Base-by-base conservation (phyloP, 1,140 invertebrate genomes). In the Helicoverpa armigera region DNA sequence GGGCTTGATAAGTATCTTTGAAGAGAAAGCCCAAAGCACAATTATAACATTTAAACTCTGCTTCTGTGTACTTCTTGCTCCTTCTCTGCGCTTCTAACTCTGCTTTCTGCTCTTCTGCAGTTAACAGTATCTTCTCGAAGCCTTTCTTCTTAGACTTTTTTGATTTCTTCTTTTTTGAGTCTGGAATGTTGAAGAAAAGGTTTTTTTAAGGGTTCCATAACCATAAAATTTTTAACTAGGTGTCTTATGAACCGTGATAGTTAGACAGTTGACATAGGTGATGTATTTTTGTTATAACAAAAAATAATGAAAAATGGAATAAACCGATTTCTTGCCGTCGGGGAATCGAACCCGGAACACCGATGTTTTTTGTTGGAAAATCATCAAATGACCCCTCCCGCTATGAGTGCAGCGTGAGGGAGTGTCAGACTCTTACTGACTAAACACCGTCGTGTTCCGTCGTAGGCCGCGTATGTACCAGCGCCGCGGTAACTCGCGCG, bases 31-130 rank as follows among this genome's bases (percentile, higher is more conserved):
- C 87, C 23, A 93, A 48, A 12, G 91, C 94, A 85, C 94, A 95
- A 77, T 90, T 94, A 29, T 88, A 92, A 70, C 94, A 95, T 69
- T 95, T 95, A 61, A 94, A 95, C 73, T 93, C 91, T 3, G 94
- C 86, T 76, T 93, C 91, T 58, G 91, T 14, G 81, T 95, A 95
- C 79, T 93, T 94, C 82, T 92, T 90, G 56, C 83, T 84, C 70
- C 83, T 91, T 85, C 92, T 94, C 50, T 88, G 88, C 7, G 70
- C 82, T 82, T 95, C 94, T 82, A 95, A 88, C n/a, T 87, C 89
- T n/a, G 84, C 81, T n/a, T 93, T 95, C 87, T 94, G 93, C 60
- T 95, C 87, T 88, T 94, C 90, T 81, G 90, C 5, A 73, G 82
- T 87, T 1, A 93, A 77, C 35, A 88, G 35, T 76, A 90, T 89